phyloP scores from a whole-genome alignment of 1,140 invertebrate genomes.

The Chrysomallon squamiferum region DNA sequence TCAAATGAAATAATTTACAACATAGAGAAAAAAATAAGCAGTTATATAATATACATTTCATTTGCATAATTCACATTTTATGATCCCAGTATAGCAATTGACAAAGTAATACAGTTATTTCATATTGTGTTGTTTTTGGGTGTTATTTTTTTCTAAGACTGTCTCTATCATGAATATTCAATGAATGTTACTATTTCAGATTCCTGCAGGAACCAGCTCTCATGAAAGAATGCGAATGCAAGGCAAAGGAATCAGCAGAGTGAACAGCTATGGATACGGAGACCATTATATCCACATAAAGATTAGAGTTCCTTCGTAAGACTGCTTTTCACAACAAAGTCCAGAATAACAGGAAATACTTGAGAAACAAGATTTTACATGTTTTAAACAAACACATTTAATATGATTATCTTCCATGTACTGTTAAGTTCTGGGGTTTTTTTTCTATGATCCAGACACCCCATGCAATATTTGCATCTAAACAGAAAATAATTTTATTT shows the following conservation, averaged over 20 bases:
- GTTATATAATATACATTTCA: too few species aligned
- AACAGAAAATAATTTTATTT: too few species aligned
- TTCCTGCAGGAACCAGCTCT: constrained; percentile 89
- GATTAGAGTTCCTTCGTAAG: constrained; percentile 73
- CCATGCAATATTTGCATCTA: too few species aligned
- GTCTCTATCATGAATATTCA: too few species aligned
- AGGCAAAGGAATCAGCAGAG: constrained; percentile 92
- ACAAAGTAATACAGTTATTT: too few species aligned
- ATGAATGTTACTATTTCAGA: constrained; percentile 69
- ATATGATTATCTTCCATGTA: neutral
- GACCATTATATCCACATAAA: constrained; percentile 98
- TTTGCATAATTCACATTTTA: too few species aligned
- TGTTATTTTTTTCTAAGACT: too few species aligned
- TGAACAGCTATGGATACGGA: constrained; percentile 88
- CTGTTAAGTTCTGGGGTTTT: neutral
- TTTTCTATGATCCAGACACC: too few species aligned
- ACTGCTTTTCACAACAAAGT: constrained; percentile 5
- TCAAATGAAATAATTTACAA: too few species aligned
- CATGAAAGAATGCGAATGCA: constrained; percentile 83
- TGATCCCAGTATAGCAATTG: too few species aligned
- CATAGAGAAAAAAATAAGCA: too few species aligned
- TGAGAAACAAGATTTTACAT: neutral
- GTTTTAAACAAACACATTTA: neutral
- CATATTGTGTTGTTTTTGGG: too few species aligned
- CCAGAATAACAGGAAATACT: neutral